A percentile compares a stretch with the other conserved stretches of the same genome.
Conservation (phyloP, 2,113 vertebrate genomes). For the Hippopotamus amphibius region DNA sequence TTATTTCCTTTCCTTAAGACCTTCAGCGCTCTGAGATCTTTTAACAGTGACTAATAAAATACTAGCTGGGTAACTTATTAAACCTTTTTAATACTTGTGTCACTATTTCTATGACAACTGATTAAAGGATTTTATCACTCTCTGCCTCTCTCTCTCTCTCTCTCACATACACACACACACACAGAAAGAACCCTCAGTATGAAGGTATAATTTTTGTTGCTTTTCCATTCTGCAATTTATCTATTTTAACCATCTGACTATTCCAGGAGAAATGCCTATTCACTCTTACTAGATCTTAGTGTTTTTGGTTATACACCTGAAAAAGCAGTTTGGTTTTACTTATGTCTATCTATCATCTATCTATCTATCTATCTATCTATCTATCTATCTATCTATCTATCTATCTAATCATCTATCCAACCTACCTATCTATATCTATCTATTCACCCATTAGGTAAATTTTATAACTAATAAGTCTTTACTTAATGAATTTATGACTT, state of each 20-base stretch:
- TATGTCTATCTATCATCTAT: not conserved
- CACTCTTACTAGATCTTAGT: not conserved
- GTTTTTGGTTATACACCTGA: not conserved
- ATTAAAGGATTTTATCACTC: not conserved
- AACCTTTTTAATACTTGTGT: not conserved
- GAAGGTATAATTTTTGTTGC: not conserved
- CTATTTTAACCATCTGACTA: not conserved
- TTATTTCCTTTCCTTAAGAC: not conserved
- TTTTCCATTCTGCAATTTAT: not conserved
- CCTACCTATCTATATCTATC: not conserved
- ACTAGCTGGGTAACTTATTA: not conserved
- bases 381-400: not conserved
- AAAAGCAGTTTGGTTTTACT: not conserved
- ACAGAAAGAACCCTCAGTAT: not conserved
- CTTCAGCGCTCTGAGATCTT: conserved; percentile 32
- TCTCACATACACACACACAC: not conserved
- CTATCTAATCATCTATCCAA: not conserved
- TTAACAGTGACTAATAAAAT: not conserved
- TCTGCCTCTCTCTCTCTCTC: not conserved
- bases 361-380: not conserved
- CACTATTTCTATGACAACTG: conserved; percentile 25
- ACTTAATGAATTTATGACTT: not conserved
- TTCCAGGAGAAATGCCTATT: not conserved
- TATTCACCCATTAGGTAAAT: not conserved
- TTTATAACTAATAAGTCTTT: not conserved